Conservation (phyloP, 1,140 invertebrate genomes). For the Lucilia sericata region DNA sequence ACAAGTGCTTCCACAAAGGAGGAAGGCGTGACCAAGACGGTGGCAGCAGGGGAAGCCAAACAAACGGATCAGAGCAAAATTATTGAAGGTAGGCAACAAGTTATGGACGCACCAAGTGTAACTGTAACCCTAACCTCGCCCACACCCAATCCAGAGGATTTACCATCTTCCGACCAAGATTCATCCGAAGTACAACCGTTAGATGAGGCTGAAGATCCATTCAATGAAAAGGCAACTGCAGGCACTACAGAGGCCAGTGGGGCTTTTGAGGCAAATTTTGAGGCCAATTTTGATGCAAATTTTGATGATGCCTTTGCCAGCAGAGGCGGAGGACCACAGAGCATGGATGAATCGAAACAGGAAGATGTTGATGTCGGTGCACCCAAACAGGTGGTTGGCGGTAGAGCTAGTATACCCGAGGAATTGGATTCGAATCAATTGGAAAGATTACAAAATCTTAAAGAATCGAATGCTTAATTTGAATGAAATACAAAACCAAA, state of each 20-base stretch:
- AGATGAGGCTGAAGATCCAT: slow-evolving; percentile 62
- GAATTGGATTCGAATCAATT: slow-evolving; percentile 87
- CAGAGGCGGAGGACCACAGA: slow-evolving; percentile 50
- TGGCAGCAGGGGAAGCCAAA: slow-evolving; percentile 49
- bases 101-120: slow-evolving; percentile 13
- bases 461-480: slow-evolving; percentile 87
- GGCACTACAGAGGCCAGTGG: slow-evolving; percentile 55
- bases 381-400: slow-evolving; percentile 77
- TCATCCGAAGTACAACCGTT: slow-evolving; percentile 56
- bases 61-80: slow-evolving; percentile 52
- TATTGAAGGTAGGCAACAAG: slow-evolving; percentile 53
- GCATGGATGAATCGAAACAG: slow-evolving; percentile 54
- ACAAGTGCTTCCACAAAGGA: slow-evolving; percentile 43
- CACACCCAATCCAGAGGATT: slow-evolving; percentile 57
- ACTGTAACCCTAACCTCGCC: slow-evolving; percentile 37
- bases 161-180: slow-evolving; percentile 57
- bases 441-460: slow-evolving; percentile 84
- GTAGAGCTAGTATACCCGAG: slow-evolving; percentile 83
- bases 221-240: slow-evolving; percentile 57
- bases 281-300: slow-evolving; percentile 61
- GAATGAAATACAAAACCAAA: background rate
- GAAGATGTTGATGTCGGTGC: slow-evolving; percentile 64
- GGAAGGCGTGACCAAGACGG: slow-evolving; percentile 43
- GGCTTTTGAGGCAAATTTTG: slow-evolving; percentile 62
- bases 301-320: slow-evolving; percentile 64